phyloP scores from a whole-genome alignment of 2,797 vertebrate genomes.

The Thunnus albacares region DNA sequence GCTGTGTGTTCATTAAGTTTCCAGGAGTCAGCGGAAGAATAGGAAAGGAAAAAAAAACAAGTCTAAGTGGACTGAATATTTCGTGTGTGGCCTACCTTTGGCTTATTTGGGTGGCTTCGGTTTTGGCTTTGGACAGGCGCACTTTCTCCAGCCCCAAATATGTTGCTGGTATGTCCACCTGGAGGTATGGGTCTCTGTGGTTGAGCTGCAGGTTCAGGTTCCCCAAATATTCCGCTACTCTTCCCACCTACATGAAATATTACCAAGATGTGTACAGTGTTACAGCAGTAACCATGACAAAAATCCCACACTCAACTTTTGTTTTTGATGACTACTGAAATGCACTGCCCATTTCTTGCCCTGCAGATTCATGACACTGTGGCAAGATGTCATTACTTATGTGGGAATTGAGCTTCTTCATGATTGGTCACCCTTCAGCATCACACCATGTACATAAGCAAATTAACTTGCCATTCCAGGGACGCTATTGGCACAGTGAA shows the following conservation, averaged over 20 bases:
- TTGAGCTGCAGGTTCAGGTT: conserved; percentile 77
- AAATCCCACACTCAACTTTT: not conserved
- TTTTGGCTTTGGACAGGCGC: conserved; percentile 67
- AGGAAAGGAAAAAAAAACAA: not conserved
- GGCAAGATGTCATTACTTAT: not conserved
- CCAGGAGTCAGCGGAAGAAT: not conserved
- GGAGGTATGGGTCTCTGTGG: conserved; percentile 84
- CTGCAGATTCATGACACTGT: not conserved
- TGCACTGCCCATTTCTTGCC: not conserved
- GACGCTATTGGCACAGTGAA: not conserved
- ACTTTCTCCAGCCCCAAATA: conserved; percentile 87
- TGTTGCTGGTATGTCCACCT: conserved; percentile 87
- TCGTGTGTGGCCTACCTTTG: conserved; percentile 87
- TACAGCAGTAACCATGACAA: not conserved
- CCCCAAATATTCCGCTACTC: conserved; percentile 94
- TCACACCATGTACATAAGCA: not conserved
- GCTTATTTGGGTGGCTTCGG: conserved; percentile 93
- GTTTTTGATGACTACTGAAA: not conserved
- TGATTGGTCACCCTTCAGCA: not conserved
- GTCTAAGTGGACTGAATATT: not conserved
- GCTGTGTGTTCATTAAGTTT: not conserved
- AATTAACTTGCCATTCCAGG: not conserved
- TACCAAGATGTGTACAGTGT: not conserved
- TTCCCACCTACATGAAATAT: conserved; percentile 90
- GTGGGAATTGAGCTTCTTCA: not conserved